Evolutionary conservation across 2,797 vertebrate species (phyloP).

Genomic region (Falco berigora): DNA sequence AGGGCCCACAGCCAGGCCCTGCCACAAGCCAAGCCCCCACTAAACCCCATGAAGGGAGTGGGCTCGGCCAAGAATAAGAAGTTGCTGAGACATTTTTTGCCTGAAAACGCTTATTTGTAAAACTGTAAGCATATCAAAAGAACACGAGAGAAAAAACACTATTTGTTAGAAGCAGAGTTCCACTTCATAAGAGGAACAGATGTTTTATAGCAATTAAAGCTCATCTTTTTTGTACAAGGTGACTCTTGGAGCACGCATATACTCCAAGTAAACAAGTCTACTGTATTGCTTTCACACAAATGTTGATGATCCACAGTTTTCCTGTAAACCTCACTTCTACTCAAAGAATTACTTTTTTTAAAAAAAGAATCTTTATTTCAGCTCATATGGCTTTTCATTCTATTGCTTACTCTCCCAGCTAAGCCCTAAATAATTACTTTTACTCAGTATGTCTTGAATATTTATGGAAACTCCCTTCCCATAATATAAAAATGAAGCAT

Average conservation of each 20-base stretch:
- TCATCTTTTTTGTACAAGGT: constrained; percentile 32
- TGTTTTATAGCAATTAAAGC: constrained; percentile 54
- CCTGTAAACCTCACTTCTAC: background rate
- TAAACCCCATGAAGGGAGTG: fast-evolving
- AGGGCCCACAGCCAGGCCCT: too few species aligned
- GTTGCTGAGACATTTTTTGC: background rate
- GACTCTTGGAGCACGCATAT: background rate
- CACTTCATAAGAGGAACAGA: constrained; percentile 13
- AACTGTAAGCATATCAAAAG: background rate
- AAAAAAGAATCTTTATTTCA: background rate
- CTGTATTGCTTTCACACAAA: background rate
- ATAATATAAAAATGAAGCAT: constrained; percentile 34
- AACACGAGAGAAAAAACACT: fast-evolving
- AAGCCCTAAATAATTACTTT: constrained; percentile 48
- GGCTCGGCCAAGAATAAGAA: background rate
- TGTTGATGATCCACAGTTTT: background rate
- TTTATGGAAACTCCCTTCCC: constrained; percentile 28
- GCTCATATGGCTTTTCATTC: background rate
- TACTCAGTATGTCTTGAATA: constrained; percentile 25
- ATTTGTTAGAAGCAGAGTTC: background rate
- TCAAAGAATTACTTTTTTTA: background rate
- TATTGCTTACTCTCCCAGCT: background rate
- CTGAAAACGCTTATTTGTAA: background rate
- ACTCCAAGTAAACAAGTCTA: constrained; percentile 25
- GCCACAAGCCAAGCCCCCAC: fast-evolving